Base-by-base conservation (phyloP, 2,888 invertebrate genomes). In the Ganaspis brasiliensis region DNA sequence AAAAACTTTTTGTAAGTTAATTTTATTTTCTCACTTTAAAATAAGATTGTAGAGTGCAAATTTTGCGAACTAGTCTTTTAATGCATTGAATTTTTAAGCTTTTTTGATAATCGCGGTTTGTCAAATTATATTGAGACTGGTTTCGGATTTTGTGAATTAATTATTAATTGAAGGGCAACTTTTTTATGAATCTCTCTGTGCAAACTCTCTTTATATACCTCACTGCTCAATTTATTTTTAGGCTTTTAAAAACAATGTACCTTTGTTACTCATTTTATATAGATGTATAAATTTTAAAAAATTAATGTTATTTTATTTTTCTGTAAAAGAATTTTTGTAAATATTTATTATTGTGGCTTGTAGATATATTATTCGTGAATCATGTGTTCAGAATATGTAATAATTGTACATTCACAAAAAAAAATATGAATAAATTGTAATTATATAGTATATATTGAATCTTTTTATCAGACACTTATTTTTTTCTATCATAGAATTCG, bases 331-430 rank as follows among this genome's bases (percentile, higher is more conserved):
- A 67, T 40, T 24, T 67, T 40, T 67, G 67, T 67, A 67, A 67
- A 67, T 67, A 67, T 40, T n/a, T 45, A 14, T 67, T 45, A 24
- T 24, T 45, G 19, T 67, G 14, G 40, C 14, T 67, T 67, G 21
- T 37, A 24, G 21, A 24, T 67, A 24, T 67, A 40, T 24, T 45
- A 67, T 67, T 67, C 67, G 40, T 45, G 45, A 24, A 45, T 63
- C 14, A 40, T 67, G 24, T 45, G n/a, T 67, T 67, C 45, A 67
- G 45, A 45, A 45, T 67, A 45, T 67, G 24, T 24, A 67, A 67
- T 67, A 67, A 40, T 67, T 67, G 67, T 67, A 67, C 40, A 67
- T 67, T 67, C 24, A 24, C 40, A 45, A 45, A 37, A n/a, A 67
- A 67, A 31, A 31, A 4, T 31, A 31, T 31, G 31, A 31, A 31